Percentiles rank a stretch among this genome's conserved stretches.
Evolutionary conservation across 2,888 invertebrate genomes (phyloP).

Genomic region (Pseudolycoriella hygida): DNA sequence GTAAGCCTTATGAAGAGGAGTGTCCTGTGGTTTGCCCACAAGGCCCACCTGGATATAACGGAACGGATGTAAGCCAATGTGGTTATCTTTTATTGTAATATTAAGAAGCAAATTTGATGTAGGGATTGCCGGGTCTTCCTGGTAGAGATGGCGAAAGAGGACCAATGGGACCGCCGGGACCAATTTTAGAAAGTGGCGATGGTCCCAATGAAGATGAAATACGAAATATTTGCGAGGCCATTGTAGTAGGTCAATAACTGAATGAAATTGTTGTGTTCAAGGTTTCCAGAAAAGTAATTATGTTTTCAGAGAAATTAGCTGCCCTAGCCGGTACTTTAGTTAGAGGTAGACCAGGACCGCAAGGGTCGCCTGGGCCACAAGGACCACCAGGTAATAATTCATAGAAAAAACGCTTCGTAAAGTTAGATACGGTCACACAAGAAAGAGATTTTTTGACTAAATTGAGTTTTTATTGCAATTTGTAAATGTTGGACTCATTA

Average conservation of each 20-base stretch:
- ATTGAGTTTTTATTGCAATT: too few relatives aligned
- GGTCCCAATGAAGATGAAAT: too few relatives aligned
- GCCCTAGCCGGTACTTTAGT: neutral
- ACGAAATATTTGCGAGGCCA: too few relatives aligned
- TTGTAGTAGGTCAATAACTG: too few relatives aligned
- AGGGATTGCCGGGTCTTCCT: constrained; percentile 15
- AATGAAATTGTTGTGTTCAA: too few relatives aligned
- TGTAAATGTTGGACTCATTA: too few relatives aligned
- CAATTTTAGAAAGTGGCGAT: constrained; percentile 16
- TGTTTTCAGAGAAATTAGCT: neutral
- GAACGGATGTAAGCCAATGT: constrained; percentile 30
- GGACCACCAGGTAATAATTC: constrained; percentile 52
- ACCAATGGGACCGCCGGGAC: constrained; percentile 45
- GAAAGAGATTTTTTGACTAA: too few relatives aligned
- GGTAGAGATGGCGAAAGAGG: constrained; percentile 48
- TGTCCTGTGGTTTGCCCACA: constrained; percentile 39
- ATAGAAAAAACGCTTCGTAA: too few relatives aligned
- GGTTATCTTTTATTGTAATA: neutral
- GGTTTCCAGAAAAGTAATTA: neutral
- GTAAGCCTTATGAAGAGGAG: constrained; percentile 16
- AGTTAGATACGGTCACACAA: too few relatives aligned
- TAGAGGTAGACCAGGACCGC: constrained; percentile 16
- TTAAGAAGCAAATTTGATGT: neutral
- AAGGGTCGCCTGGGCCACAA: constrained; percentile 33
- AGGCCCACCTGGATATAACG: constrained; percentile 42